phyloP scores from a whole-genome alignment of 2,797 vertebrate species.

The Lepilemur ruficaudatus region DNA sequence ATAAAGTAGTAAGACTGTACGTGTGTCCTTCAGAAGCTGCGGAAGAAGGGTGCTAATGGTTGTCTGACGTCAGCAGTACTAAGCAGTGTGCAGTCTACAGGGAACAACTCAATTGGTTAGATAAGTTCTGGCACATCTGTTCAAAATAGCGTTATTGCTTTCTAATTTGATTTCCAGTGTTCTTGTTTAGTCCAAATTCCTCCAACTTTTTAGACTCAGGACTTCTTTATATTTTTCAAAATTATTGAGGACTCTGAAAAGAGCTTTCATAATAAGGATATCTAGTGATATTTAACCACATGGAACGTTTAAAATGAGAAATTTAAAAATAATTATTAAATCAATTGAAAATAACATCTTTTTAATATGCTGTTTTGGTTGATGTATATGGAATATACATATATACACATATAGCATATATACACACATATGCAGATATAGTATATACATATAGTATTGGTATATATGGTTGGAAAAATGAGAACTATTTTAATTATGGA shows the following conservation, averaged over 20 bases:
- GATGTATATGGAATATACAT: neutral
- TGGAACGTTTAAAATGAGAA: neutral
- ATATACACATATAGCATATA: neutral
- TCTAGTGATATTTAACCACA: neutral
- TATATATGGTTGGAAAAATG: neutral
- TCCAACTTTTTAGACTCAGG: neutral
- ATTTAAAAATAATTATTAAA: neutral
- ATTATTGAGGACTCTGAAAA: neutral
- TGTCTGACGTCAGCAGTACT: neutral
- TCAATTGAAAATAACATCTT: neutral
- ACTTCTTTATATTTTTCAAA: neutral
- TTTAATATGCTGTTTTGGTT: conserved; percentile 8
- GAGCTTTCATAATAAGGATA: neutral
- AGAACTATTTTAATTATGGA: neutral
- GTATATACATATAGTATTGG: neutral
- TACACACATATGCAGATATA: neutral
- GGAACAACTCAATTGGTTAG: neutral
- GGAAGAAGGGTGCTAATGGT: neutral
- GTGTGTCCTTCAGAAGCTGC: neutral
- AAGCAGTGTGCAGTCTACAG: neutral
- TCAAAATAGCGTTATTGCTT: neutral
- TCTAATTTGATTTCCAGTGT: conserved; percentile 20
- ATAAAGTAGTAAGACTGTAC: neutral
- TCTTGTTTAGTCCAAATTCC: neutral
- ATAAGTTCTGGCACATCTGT: neutral